Evolutionary conservation across 2,888 invertebrate species (phyloP).

Genomic region (Scrobipalpa atriplicella): DNA sequence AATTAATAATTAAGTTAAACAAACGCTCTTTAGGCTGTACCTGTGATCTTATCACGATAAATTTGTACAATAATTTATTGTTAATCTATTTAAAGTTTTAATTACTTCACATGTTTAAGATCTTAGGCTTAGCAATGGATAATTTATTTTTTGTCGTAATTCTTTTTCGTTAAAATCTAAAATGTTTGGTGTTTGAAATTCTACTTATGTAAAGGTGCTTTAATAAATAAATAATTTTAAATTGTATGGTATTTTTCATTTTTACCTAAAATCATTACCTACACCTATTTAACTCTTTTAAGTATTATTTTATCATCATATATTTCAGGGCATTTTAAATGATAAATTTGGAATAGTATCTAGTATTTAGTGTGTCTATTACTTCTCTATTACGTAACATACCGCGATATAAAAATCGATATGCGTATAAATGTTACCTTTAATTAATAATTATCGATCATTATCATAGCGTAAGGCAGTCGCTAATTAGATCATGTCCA

Average conservation of each 20-base stretch:
- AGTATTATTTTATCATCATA: too few relatives aligned
- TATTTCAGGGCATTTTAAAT: too few relatives aligned
- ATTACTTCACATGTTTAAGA: neutral
- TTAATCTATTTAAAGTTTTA: conserved; percentile 3
- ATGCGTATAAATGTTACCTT: too few relatives aligned
- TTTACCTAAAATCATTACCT: too few relatives aligned
- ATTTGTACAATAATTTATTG: conserved; percentile 35
- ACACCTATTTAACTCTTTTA: too few relatives aligned
- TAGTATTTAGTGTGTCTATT: too few relatives aligned
- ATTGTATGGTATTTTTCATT: neutral
- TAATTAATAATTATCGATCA: too few relatives aligned
- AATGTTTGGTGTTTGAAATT: neutral
- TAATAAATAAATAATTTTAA: neutral
- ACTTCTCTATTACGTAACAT: too few relatives aligned
- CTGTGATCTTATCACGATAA: conserved; percentile 73
- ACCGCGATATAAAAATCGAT: too few relatives aligned
- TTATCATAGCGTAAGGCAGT: too few relatives aligned
- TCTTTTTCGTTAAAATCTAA: neutral
- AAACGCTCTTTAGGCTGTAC: conserved; percentile 74
- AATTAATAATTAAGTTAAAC: conserved; percentile 26
- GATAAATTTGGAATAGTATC: too few relatives aligned
- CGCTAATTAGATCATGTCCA: too few relatives aligned
- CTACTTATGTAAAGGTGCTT: neutral
- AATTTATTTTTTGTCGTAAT: neutral
- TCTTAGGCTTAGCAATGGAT: neutral